Evolutionary conservation across 2,888 invertebrate species (phyloP).

Genomic region (Sinhomidia bicolor): DNA sequence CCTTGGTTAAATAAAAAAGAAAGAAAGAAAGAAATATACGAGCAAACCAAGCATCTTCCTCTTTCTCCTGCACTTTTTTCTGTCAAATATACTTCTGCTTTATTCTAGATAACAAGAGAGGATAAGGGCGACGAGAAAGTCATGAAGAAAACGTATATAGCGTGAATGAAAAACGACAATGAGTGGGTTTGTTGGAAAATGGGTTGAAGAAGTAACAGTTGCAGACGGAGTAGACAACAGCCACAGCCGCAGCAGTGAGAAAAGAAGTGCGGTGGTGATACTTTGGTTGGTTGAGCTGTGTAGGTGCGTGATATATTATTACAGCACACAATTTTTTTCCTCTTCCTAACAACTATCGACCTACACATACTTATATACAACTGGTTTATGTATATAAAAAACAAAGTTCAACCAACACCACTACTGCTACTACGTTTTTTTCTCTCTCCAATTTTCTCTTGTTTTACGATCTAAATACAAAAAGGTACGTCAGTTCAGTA

Average conservation of each 20-base stretch:
- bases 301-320: conserved; percentile 46
- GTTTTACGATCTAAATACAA: neutral
- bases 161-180: conserved; percentile 45
- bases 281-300: conserved; percentile 32
- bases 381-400: neutral
- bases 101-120: neutral
- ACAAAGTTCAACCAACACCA: neutral
- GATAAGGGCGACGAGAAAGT: neutral
- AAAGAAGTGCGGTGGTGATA: conserved; percentile 22
- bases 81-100: neutral
- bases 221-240: conserved; percentile 2
- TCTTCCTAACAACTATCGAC: neutral
- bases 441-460: neutral
- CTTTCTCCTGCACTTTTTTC: neutral
- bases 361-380: neutral
- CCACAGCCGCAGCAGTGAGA: neutral
- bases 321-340: conserved; percentile 6
- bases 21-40: conserved; percentile 11
- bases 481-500: neutral
- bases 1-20: conserved; percentile 37
- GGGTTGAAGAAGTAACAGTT: conserved; percentile 4
- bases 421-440: too few species aligned
- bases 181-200: conserved; percentile 35
- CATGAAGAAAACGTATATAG: conserved; percentile 18
- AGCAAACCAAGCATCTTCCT: neutral